phyloP scores from a whole-genome alignment of 2,113 vertebrate species.

The Gopherus flavomarginatus region DNA sequence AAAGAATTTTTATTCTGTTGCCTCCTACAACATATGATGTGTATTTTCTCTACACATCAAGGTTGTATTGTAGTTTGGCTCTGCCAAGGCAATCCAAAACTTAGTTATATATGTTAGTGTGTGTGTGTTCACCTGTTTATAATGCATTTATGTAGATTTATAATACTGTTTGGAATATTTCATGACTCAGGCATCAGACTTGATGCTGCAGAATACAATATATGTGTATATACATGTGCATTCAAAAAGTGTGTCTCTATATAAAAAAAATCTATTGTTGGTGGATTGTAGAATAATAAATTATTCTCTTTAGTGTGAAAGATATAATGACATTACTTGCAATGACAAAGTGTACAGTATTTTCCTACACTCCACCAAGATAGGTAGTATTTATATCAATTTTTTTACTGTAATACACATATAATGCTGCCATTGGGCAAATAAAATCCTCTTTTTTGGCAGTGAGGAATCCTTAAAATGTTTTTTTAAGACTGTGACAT shows the following conservation, averaged over 20 bases:
- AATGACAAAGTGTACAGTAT: constrained; percentile 80
- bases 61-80: constrained; percentile 57
- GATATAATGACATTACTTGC: constrained; percentile 79
- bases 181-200: constrained; percentile 79
- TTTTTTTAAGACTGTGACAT: constrained; percentile 37
- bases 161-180: constrained; percentile 77
- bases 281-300: constrained; percentile 80
- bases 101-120: constrained; percentile 50
- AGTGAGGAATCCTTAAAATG: constrained; percentile 62
- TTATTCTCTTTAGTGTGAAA: constrained; percentile 62
- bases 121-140: constrained; percentile 76
- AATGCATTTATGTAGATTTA: constrained; percentile 78
- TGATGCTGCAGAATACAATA: constrained; percentile 81
- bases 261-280: constrained; percentile 77
- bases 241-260: constrained; percentile 78
- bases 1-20: constrained; percentile 52
- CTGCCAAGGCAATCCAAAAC: constrained; percentile 53
- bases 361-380: constrained; percentile 84
- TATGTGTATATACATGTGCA: constrained; percentile 77
- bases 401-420: constrained; percentile 64
- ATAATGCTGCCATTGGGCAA: constrained; percentile 66
- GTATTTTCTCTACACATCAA: constrained; percentile 50
- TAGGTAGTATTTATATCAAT: constrained; percentile 78
- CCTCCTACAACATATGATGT: constrained; percentile 19
- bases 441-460: constrained; percentile 52